Evolutionary conservation across 2,113 vertebrate species (phyloP), one percentile per base, ranked within the genome.

Genomic region (Varanus komodoensis): DNA sequence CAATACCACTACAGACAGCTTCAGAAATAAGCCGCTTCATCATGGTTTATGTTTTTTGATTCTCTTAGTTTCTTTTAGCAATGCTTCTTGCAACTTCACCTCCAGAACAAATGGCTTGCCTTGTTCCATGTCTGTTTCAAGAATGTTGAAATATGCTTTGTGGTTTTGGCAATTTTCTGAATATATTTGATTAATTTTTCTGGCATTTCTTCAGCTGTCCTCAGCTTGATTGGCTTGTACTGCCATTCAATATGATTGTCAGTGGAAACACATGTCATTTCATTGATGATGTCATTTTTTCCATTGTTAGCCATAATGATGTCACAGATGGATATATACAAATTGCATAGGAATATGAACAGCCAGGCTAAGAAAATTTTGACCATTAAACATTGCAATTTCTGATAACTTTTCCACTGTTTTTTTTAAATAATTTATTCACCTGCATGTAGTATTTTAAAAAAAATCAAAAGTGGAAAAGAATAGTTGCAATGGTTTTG

Each of bases 71-170:
- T 94, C 91, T 84, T 91, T 95, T 84, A 87, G 73, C 90, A 95
- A 93, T 91, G 87, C 90, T 93, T 73, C 75, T 87, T 88, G 89
- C 92, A 73, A 81, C 84, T 77, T 95, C 94, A 93, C 91, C 89
- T 69, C 90, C 87, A 92, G 89, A 94, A 92, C 4, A 54, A 82
- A 71, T 12, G 19, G 48, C 50, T 54, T 52, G 6, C 6, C 17
- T 54, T 44, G 3, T 57, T 75, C 48, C 52, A 74, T 48, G 32
- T 75, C 19, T 29, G 23, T 82, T 82, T 29, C 57, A 50, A 82
- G 25, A 82, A 64, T 38, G n/a, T 57, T 8, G 27, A 38, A 71
- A 27, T 6, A 19, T 69, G 32, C 6, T 12, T 52, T 57, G n/a
- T 29, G 25, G 27, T 73, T 34, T 12, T 54, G 50, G 48, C 29